These are phyloP conservation scores for Oncopodura yosiiana DNA, from an alignment of 1,140 invertebrate species.

Conservation along the genomic window DNA sequence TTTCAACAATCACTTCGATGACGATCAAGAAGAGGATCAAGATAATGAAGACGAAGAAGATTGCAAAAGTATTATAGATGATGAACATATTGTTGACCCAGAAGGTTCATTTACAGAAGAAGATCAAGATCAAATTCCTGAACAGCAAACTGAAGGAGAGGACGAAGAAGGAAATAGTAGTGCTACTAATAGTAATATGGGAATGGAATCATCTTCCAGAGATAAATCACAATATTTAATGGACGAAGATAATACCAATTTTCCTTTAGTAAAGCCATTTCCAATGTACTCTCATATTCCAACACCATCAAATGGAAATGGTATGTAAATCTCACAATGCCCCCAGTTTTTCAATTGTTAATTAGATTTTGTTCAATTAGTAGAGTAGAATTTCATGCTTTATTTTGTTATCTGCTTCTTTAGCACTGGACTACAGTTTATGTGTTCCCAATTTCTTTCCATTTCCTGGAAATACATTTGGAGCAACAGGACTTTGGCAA, in stretches of 20 bases:
- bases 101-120: background rate
- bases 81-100: background rate
- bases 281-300: constrained; percentile 29
- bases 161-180: background rate
- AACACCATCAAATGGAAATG: too few relatives aligned
- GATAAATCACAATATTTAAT: background rate
- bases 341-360: too few relatives aligned
- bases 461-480: constrained; percentile 14
- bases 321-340: too few relatives aligned
- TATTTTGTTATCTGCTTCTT: background rate
- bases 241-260: background rate
- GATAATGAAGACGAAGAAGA: constrained; percentile 3
- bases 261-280: constrained; percentile 26
- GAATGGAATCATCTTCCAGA: background rate
- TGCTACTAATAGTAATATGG: background rate
- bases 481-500: constrained; percentile 11
- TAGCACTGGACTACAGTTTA: constrained; percentile 22
- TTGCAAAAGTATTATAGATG: background rate
- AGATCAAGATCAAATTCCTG: background rate
- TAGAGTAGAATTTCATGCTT: background rate
- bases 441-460: constrained; percentile 28
- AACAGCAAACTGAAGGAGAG: background rate
- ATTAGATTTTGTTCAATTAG: background rate
- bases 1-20: too few relatives aligned
- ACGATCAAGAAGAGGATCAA: constrained; percentile 6